Evolutionary conservation across 1,140 invertebrate genomes (phyloP), one percentile per base, ranked within the genome.

Genomic region (Plectus sambesii): DNA sequence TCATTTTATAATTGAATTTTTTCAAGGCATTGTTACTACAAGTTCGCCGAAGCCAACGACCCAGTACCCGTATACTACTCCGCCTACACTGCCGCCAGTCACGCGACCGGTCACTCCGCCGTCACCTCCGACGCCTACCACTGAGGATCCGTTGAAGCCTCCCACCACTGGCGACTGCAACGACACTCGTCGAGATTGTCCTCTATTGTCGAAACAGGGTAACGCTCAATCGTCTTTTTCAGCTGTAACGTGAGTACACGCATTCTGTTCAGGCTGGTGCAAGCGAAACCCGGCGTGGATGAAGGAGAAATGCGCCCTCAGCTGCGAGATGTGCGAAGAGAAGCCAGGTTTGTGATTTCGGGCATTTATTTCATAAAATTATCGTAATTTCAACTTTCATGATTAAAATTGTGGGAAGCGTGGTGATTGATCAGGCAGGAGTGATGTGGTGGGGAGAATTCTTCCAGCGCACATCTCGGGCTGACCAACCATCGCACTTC

Each of bases 211-310:
- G 12, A 40, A 60, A 22, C 56, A 66, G 47, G 63, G 58, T 59
- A 24, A n/a, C 27, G 17, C 12, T 12, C 15, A 39, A 20, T 15
- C 1, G 2, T 1, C 5, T 43, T 12, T 46, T 39, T 44, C 42
- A 44, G 5, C 43, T 2, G 33, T 26, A 51, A 43, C 1, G 22
- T 35, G 33, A 12, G 24, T 9, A 17, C 17, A 26, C 22, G 15
- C 12, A 6, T 27, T 29, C 19, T 37, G 35, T 62, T 46, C 23
- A 62, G 60, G 66, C 8, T 67, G 64, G 64, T 67, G 64, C 43
- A 43, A 49, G 8, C 51, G 63, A 15, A 67, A 67, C 42, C 58
- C 63, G 0, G 46, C 45, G 19, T 67, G 64, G 64, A 67, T 67
- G 64, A 60, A 49, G 17, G 42, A 51, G 4, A 45, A 67, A 42